A percentile compares a stretch with the other conserved stretches of the same genome.
These are phyloP conservation scores for Choloepus hoffmanni DNA, from an alignment of 2,113 vertebrate genomes.

Conservation along the genomic window DNA sequence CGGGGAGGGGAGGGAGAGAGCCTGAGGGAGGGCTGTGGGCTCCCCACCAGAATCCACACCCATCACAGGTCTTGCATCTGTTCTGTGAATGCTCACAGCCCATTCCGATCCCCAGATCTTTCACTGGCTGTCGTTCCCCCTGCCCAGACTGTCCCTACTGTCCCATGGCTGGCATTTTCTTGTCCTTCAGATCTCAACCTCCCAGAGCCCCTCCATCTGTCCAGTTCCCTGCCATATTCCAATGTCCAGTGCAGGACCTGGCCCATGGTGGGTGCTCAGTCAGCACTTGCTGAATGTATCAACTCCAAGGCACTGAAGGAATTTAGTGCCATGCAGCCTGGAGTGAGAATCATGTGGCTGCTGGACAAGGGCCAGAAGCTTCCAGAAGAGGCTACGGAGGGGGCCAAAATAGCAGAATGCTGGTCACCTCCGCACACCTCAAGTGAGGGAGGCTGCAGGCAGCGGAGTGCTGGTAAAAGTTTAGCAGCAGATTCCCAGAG, in stretches of 20 bases:
- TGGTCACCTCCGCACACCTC: neutral
- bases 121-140: neutral
- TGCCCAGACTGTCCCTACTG: neutral
- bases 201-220: neutral
- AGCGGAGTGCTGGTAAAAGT: neutral
- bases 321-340: too few species aligned
- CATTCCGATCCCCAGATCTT: neutral
- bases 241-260: neutral
- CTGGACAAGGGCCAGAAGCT: neutral
- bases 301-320: neutral
- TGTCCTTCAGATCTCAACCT: neutral
- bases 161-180: neutral
- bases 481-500: neutral
- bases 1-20: neutral
- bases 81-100: neutral
- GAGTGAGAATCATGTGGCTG: neutral
- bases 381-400: neutral
- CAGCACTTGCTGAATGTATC: neutral
- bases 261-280: neutral
- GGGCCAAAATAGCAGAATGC: neutral
- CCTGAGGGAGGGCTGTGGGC: neutral
- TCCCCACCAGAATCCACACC: neutral
- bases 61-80: neutral
- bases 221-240: neutral
- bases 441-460: neutral